Conservation (phyloP, 2,113 vertebrate genomes). For the Sylvia atricapilla region DNA sequence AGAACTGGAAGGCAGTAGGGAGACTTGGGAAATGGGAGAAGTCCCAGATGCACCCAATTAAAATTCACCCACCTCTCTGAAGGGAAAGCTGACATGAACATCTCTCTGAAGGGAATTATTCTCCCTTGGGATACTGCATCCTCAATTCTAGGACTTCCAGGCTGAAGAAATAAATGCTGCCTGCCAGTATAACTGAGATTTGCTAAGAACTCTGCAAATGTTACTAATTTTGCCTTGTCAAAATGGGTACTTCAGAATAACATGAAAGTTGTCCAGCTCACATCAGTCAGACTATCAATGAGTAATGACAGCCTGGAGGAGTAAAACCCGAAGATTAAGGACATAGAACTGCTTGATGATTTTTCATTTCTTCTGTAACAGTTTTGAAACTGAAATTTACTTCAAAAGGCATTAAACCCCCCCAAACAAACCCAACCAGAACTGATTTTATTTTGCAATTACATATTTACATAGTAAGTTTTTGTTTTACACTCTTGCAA, state of each 20-base stretch:
- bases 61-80: constrained; percentile 25
- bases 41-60: constrained; percentile 39
- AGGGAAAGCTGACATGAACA: constrained; percentile 24
- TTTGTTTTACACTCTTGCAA: neutral
- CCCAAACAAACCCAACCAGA: neutral
- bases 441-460: neutral
- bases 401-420: neutral
- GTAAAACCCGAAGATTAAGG: neutral
- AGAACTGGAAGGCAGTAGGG: neutral
- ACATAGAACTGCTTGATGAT: neutral
- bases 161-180: neutral
- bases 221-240: constrained; percentile 22
- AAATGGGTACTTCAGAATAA: constrained; percentile 8
- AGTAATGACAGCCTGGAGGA: constrained; percentile 31
- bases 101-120: constrained; percentile 10
- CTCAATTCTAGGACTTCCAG: neutral
- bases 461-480: neutral
- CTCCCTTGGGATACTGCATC: constrained; percentile 2
- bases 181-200: neutral
- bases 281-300: neutral
- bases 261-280: constrained; percentile 18
- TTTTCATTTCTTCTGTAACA: neutral
- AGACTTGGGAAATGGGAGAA: neutral
- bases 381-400: neutral
- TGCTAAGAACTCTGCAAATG: neutral